A percentile compares a stretch with the other conserved stretches of the same genome.
Conservation (phyloP, 1,140 invertebrate species). For the Carcinoscorpius rotundicauda region DNA sequence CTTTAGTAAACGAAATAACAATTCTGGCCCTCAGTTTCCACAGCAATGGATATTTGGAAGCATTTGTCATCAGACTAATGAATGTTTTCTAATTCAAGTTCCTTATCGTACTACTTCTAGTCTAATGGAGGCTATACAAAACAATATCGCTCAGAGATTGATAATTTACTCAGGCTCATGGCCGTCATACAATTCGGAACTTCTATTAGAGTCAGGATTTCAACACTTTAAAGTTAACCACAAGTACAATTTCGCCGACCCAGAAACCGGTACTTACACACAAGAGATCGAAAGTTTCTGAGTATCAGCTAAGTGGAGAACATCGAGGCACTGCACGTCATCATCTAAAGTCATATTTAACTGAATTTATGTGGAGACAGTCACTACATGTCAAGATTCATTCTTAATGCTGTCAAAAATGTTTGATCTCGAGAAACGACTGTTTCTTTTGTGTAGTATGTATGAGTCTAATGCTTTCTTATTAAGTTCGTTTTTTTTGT, state of each 20-base stretch:
- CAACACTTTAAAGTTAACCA: slow-evolving; percentile 15
- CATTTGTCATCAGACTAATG: slow-evolving; percentile 2
- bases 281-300: slow-evolving; percentile 10
- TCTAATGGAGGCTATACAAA: too few relatives aligned
- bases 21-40: slow-evolving; percentile 3
- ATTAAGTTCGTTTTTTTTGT: too few relatives aligned
- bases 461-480: too few relatives aligned
- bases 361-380: too few relatives aligned
- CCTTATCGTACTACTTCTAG: not conserved
- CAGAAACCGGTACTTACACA: slow-evolving; percentile 10
- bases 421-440: too few relatives aligned
- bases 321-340: too few relatives aligned
- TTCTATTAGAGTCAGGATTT: slow-evolving; percentile 1
- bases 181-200: slow-evolving; percentile 1
- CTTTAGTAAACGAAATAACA: slow-evolving; percentile 9
- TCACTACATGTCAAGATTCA: too few relatives aligned
- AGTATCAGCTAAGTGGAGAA: slow-evolving; percentile 1
- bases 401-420: too few relatives aligned
- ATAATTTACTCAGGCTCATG: not conserved
- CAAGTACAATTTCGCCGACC: slow-evolving; percentile 12
- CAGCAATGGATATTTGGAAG: slow-evolving; percentile 10
- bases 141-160: too few relatives aligned
- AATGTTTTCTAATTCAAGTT: slow-evolving; percentile 4
- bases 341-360: too few relatives aligned
- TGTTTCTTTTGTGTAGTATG: too few relatives aligned